Conservation (phyloP, 2,113 vertebrate genomes). For the rabbit (Oryctolagus cuniculus) region DNA sequence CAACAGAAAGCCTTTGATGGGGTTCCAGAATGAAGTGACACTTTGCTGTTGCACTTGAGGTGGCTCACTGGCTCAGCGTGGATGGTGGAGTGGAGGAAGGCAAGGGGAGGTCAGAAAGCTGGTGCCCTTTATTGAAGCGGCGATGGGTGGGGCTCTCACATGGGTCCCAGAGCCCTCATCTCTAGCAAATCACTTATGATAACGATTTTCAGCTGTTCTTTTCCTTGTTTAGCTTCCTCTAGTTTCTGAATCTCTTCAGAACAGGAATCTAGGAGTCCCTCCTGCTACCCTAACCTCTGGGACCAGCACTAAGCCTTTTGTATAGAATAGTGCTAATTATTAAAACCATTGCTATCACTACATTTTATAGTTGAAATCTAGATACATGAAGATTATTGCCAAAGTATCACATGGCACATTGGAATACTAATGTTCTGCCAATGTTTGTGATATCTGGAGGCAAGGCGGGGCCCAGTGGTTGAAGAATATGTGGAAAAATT, state of each 20-base stretch:
- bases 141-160: not conserved
- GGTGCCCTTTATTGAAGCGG: too few species aligned
- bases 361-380: not conserved
- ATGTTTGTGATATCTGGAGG: not conserved
- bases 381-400: not conserved
- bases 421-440: not conserved
- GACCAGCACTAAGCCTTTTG: not conserved
- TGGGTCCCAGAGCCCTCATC: not conserved
- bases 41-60: not conserved
- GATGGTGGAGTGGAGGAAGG: not conserved
- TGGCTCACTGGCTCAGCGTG: not conserved
- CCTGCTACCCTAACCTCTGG: not conserved
- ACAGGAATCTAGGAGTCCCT: not conserved
- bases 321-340: not conserved
- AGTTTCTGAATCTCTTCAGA: not conserved
- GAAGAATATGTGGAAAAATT: not conserved
- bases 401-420: not conserved
- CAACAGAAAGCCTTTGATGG: not conserved
- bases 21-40: not conserved
- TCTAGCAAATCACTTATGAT: not conserved
- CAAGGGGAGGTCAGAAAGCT: not conserved
- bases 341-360: not conserved
- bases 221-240: not conserved
- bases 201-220: not conserved
- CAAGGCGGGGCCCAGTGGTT: not conserved